Evolutionary conservation across 2,888 invertebrate genomes (phyloP).

Genomic region (Pogonocherus hispidulus): DNA sequence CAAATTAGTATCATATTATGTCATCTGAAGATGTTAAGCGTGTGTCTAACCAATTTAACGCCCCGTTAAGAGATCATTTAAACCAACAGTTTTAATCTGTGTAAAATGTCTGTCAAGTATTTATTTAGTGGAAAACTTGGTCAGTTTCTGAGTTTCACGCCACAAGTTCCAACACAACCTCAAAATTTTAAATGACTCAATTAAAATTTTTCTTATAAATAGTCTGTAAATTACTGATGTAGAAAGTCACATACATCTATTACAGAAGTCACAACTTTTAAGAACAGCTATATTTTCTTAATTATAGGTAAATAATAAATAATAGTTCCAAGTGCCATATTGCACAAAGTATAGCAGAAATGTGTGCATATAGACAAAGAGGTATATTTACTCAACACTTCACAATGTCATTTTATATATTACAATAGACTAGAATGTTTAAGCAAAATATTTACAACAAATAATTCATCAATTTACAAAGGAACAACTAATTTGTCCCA

Average conservation of each 20-base stretch:
- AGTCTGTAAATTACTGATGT: neutral
- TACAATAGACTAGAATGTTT: slow-evolving; percentile 55
- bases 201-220: neutral
- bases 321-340: slow-evolving; percentile 37
- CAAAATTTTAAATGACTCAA: neutral
- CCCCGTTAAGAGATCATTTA: no score
- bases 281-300: neutral
- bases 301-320: no score
- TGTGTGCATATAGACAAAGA: slow-evolving; percentile 43
- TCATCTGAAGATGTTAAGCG: no score
- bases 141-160: no score
- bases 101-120: no score
- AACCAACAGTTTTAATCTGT: no score
- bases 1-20: no score
- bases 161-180: no score
- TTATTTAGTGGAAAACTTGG: no score
- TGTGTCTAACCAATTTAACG: no score
- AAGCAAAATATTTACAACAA: slow-evolving; percentile 56
- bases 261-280: slow-evolving; percentile 9
- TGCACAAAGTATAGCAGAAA: slow-evolving; percentile 42
- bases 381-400: slow-evolving; percentile 38
- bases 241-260: neutral
- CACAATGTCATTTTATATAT: slow-evolving; percentile 31
- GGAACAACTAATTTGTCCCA: slow-evolving; percentile 51
- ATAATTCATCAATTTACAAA: slow-evolving; percentile 53